Conservation (phyloP, 2,797 vertebrate genomes). For the Paedocypris micromegethes region DNA sequence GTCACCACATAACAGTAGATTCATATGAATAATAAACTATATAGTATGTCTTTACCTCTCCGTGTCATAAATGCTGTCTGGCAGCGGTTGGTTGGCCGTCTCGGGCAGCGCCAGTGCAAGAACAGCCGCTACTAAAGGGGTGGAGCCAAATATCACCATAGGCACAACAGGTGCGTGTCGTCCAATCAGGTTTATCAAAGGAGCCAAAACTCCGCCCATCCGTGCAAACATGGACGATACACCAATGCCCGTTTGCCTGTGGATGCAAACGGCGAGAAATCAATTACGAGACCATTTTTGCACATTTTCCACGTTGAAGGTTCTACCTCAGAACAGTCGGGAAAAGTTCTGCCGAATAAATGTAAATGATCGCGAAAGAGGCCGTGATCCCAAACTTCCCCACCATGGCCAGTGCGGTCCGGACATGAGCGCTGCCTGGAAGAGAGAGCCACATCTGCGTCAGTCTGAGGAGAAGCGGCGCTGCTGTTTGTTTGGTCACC, state of each 20-base stretch:
- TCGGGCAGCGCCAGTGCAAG: slow-evolving; percentile 64
- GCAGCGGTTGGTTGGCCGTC: slow-evolving; percentile 63
- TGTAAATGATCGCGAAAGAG: slow-evolving; percentile 85
- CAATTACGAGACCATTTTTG: background rate
- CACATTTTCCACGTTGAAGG: background rate
- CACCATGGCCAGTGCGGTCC: slow-evolving; percentile 74
- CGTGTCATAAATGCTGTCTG: slow-evolving; percentile 64
- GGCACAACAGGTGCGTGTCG: slow-evolving; percentile 53
- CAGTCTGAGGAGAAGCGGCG: background rate
- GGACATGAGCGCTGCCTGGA: slow-evolving; percentile 55
- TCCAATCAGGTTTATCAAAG: slow-evolving; percentile 65
- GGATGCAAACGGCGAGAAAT: background rate
- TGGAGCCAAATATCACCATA: slow-evolving; percentile 62
- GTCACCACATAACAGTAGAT: no score
- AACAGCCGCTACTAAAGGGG: slow-evolving; percentile 60
- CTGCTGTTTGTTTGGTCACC: slow-evolving; percentile 44
- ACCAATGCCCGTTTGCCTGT: slow-evolving; percentile 70
- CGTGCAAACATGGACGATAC: slow-evolving; percentile 66
- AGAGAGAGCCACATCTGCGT: background rate
- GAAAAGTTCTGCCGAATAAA: slow-evolving; percentile 89
- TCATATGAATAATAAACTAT: no score
- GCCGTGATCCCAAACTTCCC: slow-evolving; percentile 89
- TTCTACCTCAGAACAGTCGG: slow-evolving; percentile 75
- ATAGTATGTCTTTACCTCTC: slow-evolving; percentile 54
- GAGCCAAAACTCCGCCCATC: slow-evolving; percentile 66